Percentiles rank a stretch among this genome's conserved stretches.
phyloP scores from a whole-genome alignment of 1,140 invertebrate genomes.

The Drosophila guanche region DNA sequence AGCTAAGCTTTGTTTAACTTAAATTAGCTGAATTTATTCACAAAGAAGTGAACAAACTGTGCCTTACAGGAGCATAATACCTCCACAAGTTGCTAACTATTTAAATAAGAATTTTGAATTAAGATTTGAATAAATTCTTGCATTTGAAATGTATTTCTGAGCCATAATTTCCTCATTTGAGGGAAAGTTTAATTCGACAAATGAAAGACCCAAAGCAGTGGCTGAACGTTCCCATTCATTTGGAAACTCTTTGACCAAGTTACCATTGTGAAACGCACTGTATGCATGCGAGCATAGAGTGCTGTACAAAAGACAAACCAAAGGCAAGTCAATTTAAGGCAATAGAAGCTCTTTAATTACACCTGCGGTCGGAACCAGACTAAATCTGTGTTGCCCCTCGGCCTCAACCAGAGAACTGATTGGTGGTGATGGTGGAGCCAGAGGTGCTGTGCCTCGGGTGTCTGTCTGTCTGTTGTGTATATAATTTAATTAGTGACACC shows the following conservation, averaged over 20 bases:
- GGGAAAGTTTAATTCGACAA: no score
- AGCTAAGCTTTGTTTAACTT: slow-evolving; percentile 31
- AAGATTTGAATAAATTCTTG: no score
- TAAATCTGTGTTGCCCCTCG: slow-evolving; percentile 21
- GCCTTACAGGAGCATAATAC: no score
- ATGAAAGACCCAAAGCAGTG: no score
- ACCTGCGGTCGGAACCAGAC: slow-evolving; percentile 54
- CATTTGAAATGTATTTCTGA: no score
- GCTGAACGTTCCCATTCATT: no score
- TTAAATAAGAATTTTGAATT: no score
- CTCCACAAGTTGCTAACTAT: no score
- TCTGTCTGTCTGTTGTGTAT: slow-evolving; percentile 46
- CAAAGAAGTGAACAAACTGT: no score
- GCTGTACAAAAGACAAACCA: slow-evolving; percentile 22
- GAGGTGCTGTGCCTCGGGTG: background rate
- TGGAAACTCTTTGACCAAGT: no score
- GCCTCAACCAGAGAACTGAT: slow-evolving; percentile 4
- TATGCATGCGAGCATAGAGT: no score
- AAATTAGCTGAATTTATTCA: slow-evolving; percentile 20
- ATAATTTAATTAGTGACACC: slow-evolving; percentile 77
- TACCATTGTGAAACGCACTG: background rate
- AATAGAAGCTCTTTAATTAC: slow-evolving; percentile 69
- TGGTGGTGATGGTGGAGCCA: background rate
- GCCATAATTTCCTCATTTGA: no score
- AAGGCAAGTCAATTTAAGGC: slow-evolving; percentile 54